Percentiles rank a stretch among this genome's conserved stretches.
Conservation (phyloP, 2,113 vertebrate genomes). For the Parotia lawesii region DNA sequence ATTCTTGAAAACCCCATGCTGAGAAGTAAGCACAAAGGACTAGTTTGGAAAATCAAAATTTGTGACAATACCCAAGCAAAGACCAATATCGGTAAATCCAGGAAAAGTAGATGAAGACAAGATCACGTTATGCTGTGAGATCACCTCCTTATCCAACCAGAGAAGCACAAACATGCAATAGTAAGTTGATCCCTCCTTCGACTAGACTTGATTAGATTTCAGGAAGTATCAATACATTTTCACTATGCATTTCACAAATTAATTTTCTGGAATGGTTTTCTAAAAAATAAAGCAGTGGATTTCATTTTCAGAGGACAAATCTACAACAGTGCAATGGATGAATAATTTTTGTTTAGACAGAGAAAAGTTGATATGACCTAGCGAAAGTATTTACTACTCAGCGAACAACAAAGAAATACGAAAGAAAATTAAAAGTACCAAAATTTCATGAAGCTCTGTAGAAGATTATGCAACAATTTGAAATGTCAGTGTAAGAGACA, state of each 20-base stretch:
- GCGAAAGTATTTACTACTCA: not conserved
- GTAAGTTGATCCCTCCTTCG: not conserved
- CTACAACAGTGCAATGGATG: not conserved
- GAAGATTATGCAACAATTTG: not conserved
- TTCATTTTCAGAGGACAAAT: not conserved
- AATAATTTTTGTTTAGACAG: not conserved
- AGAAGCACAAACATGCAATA: not conserved
- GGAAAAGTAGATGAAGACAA: not conserved
- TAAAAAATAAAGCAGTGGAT: not conserved
- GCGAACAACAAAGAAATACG: not conserved
- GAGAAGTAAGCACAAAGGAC: not conserved
- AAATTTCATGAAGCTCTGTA: not conserved
- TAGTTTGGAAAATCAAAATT: not conserved
- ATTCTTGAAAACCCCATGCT: not conserved
- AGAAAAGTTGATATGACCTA: not conserved
- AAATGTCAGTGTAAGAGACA: not conserved
- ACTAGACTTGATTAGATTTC: not conserved
- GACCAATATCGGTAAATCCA: not conserved
- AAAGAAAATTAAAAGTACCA: not conserved
- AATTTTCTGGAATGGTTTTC: not conserved
- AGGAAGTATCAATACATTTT: not conserved
- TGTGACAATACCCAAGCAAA: not conserved
- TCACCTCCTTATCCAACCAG: not conserved
- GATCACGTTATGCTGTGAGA: not conserved
- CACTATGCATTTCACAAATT: not conserved